Conservation (phyloP, 2,113 vertebrate species). For the Felis chaus region DNA sequence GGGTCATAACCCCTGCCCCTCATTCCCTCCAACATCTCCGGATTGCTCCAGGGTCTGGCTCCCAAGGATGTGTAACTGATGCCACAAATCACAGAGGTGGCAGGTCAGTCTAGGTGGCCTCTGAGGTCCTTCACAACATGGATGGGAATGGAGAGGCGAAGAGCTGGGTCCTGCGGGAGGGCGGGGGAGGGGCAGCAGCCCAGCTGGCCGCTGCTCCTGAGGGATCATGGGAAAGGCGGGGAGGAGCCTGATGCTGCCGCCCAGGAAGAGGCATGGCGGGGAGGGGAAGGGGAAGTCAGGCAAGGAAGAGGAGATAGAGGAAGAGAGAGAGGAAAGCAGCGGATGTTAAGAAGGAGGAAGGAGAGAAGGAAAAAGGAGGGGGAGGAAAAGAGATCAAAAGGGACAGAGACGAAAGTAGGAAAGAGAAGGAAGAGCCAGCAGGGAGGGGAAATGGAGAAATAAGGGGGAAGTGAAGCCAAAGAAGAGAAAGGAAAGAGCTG, state of each 20-base stretch:
- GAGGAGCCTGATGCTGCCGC: neutral
- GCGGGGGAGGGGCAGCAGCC: neutral
- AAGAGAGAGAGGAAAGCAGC: neutral
- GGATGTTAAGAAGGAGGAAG: neutral
- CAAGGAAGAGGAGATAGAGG: neutral
- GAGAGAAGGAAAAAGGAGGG: neutral
- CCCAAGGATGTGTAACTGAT: neutral
- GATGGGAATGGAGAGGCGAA: neutral
- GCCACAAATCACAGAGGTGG: conserved; percentile 59
- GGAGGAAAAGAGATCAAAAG: neutral
- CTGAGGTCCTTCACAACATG: conserved; percentile 28
- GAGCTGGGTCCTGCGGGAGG: neutral
- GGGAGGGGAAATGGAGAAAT: neutral
- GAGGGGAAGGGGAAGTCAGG: neutral
- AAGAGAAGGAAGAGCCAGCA: neutral
- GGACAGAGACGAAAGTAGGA: neutral
- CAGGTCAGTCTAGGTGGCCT: conserved; percentile 48
- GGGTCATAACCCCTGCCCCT: conserved; percentile 25
- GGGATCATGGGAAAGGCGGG: conserved; percentile 27
- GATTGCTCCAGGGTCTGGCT: neutral
- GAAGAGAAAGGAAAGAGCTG: neutral
- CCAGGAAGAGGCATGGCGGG: accelerated
- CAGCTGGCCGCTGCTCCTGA: neutral
- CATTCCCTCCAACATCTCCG: conserved; percentile 35
- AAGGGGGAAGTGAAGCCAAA: neutral